These are phyloP conservation scores for Ictalurus furcatus DNA, from an alignment of 2,113 vertebrate species.

Conservation along the genomic window DNA sequence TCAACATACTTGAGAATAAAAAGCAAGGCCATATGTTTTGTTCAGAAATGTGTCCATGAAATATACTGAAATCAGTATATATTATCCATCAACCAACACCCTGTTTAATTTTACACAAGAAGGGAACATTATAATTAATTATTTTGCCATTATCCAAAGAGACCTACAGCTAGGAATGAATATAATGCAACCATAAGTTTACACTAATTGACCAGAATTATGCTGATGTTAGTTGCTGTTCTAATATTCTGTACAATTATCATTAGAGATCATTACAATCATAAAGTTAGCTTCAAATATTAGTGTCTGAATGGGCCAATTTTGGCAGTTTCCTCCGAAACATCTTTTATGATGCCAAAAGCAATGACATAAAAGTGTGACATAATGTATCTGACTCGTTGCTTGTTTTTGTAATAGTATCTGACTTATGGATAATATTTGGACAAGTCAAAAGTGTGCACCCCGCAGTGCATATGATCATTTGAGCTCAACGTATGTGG, in stretches of 20 bases:
- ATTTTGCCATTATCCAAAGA: neutral
- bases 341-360: constrained; percentile 8
- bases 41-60: neutral
- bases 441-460: neutral
- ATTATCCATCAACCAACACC: neutral
- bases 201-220: neutral
- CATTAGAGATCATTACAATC: neutral
- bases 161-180: neutral
- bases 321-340: neutral
- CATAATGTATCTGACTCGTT: constrained; percentile 5
- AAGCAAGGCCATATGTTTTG: neutral
- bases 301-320: neutral
- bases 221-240: neutral
- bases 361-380: neutral
- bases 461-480: constrained; percentile 17
- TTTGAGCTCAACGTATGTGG: constrained; percentile 25
- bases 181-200: neutral
- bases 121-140: neutral
- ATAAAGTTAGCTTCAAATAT: neutral
- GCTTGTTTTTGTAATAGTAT: constrained; percentile 11
- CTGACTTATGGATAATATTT: constrained; percentile 2
- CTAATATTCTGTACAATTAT: neutral
- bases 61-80: neutral
- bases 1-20: neutral
- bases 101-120: neutral